A percentile compares a stretch with the other conserved stretches of the same genome.
phyloP scores from a whole-genome alignment of 2,888 invertebrate species.

The Chloromyia formosa region DNA sequence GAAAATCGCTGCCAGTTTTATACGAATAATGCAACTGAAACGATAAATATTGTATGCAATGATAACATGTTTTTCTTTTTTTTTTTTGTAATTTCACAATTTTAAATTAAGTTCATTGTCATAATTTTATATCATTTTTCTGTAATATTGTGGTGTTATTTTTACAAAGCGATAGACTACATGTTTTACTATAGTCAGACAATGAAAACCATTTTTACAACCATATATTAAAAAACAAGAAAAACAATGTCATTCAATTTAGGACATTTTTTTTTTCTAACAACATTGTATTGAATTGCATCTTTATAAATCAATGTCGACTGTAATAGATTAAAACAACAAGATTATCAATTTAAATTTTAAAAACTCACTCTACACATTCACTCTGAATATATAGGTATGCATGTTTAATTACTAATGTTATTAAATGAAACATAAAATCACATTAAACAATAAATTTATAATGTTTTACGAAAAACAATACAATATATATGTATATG shows the following conservation, averaged over 20 bases:
- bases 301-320: too few species aligned
- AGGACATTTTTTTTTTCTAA: too few species aligned
- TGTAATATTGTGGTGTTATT: not conserved
- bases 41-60: not conserved
- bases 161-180: not conserved
- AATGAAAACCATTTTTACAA: not conserved
- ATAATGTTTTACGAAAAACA: not conserved
- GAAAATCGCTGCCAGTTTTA: slow-evolving; percentile 20
- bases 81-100: not conserved
- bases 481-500: not conserved
- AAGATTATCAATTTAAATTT: not conserved
- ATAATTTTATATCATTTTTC: slow-evolving; percentile 12
- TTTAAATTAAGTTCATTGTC: too few species aligned
- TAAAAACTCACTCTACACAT: not conserved
- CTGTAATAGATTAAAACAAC: too few species aligned
- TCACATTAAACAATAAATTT: not conserved
- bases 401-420: not conserved
- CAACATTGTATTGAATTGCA: too few species aligned
- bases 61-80: slow-evolving; percentile 8
- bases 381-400: too few species aligned
- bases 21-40: not conserved
- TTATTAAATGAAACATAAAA: not conserved
- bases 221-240: not conserved
- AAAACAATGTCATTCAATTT: too few species aligned
- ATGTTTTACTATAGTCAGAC: not conserved